Evolutionary conservation across 2,888 invertebrate genomes (phyloP), one percentile per base, ranked within the genome.

Genomic region (Clepsis dumicolana): DNA sequence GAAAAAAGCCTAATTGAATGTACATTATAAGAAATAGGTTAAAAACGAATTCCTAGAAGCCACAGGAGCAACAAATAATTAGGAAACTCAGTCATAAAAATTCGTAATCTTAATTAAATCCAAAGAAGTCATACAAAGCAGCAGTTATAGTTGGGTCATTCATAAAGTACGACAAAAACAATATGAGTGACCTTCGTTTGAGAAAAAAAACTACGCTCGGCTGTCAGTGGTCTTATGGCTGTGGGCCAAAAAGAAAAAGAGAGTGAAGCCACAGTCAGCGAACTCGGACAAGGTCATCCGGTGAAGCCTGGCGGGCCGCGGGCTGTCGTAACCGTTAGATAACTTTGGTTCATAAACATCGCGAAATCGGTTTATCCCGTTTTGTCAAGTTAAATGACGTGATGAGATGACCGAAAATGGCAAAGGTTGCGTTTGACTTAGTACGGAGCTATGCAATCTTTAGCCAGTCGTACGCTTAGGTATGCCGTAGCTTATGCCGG

Each of bases 271-370:
- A 12, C 52, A 18, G 57, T 59, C 41, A n/a, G 21, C 56, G 56
- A 56, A 66, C 62, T 62, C 62, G 67, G 67, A 62, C 67, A 67
- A 67, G 67, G 67, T 61, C 66, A 24, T 21, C 32, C 1, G 32
- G 27, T 35, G 35, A 8, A 52, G 54, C 48, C 66, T 38, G 54
- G n/a, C 54, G 21, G 18, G 2, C 54, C 48, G 21, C 44, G 29
- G 41, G 16, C 62, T 67, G 62, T 67, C 67, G 67, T 50, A 67
- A 67, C 50, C 12, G 62, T 67, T 67, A 67, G 67, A 57, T 67
- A 67, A 67, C 38, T 27, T 44, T 59, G 21, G 27, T 57, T 52
- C 41, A 24, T 59, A 59, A 65, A 60, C 59, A 54, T 16, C 41
- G 52, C 59, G 10, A 52, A 59, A 50, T 48, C 35, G 48, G 44